Base-by-base conservation (phyloP, 2,888 invertebrate species). In the Diarsia rubi region DNA sequence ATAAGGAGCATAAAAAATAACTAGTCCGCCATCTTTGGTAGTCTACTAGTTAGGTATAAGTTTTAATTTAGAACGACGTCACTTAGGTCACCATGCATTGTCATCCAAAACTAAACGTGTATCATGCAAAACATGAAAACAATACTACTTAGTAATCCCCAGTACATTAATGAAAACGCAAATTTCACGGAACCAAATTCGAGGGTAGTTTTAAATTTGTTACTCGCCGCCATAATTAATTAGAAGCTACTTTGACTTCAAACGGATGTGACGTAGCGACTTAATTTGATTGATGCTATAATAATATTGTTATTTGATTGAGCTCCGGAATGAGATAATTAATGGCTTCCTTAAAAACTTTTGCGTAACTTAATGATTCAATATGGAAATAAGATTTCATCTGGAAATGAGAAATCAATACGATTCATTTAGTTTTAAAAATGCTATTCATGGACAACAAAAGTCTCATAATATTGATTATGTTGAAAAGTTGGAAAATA, bases 271-370 rank as follows among this genome's bases (percentile, higher is more conserved):
- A 78, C 66, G 79, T n/a, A 47, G 62, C 63, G 47, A 49, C 24
- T 78, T 69, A 16, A 49, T 69, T 78, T 83, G 72, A 81, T 79
- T 73, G 66, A 73, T 82, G 72, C 12, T 37, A 82, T 3, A 27
- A 24, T 78, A 78, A 78, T 69, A 67, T 63, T 69, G 79, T 81
- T 82, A 78, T 78, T 81, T 57, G 52, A 81, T 82, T 72, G 79
- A 11, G 52, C 64, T 44, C n/a, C 59, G 16, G 37, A 76, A 71
- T 60, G 59, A 65, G 49, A 78, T 82, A 82, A 81, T 82, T 69
- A 69, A 78, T 78, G 49, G 8, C 21, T 69, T 69, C 42, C 42
- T 54, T 68, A 21, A 16, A 0, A 78, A 73, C 3, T 82, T 82
- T 37, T 78, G 1, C 1, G 21, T 52, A 70, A 69, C 72, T 72